Evolutionary conservation across 2,797 vertebrate species (phyloP).

Genomic region (Gallinago stenura): DNA sequence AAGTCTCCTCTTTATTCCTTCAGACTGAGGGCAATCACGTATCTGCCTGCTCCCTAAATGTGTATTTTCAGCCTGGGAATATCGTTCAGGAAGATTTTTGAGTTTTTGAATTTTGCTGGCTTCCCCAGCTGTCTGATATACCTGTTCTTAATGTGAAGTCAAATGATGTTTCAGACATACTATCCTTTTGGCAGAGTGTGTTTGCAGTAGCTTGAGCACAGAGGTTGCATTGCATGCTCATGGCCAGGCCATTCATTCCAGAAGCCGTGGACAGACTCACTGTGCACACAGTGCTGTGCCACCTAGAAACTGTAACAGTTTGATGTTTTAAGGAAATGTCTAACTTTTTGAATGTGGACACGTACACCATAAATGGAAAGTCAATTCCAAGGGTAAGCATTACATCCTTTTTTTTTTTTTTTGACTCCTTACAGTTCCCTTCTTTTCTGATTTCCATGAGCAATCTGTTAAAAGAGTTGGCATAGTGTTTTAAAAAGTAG

Average conservation of each 20-base stretch:
- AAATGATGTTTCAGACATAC: background rate
- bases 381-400: background rate
- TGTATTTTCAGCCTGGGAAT: background rate
- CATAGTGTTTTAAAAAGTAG: background rate
- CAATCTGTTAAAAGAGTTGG: background rate
- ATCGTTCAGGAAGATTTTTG: background rate
- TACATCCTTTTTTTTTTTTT: background rate
- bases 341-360: background rate
- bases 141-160: background rate
- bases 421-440: background rate
- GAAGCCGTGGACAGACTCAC: accelerated
- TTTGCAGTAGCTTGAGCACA: background rate
- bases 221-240: accelerated
- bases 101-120: background rate
- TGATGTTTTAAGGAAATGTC: background rate
- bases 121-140: background rate
- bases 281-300: background rate
- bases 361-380: background rate
- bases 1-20: background rate
- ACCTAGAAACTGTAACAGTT: background rate
- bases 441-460: background rate
- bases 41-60: background rate
- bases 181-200: background rate
- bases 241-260: background rate
- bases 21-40: background rate